Percentiles rank a stretch among this genome's conserved stretches.
phyloP scores from a whole-genome alignment of 2,888 invertebrate genomes.

The Mantis religiosa region DNA sequence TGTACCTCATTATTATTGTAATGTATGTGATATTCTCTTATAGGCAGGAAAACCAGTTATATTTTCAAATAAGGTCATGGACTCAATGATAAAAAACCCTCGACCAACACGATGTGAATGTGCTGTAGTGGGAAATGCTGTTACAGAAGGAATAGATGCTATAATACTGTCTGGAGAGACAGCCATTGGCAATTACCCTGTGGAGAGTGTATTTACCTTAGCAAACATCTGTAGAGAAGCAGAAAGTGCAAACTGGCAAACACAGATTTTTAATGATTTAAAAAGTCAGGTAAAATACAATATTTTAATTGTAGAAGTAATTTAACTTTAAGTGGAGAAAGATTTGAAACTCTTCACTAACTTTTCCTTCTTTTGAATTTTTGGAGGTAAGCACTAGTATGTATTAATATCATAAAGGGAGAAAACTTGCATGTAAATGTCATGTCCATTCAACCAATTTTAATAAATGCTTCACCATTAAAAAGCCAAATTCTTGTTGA shows the following conservation, averaged over 20 bases:
- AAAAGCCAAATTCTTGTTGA: no score
- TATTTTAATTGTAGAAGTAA: neutral
- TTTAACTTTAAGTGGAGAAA: neutral
- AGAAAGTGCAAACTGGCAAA: slow-evolving; percentile 93
- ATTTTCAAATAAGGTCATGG: slow-evolving; percentile 97
- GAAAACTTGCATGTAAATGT: no score
- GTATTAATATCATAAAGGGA: no score
- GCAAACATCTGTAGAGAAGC: slow-evolving; percentile 94
- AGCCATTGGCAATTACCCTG: slow-evolving; percentile 93
- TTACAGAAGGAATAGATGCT: slow-evolving; percentile 95
- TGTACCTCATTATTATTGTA: neutral
- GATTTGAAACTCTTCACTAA: no score
- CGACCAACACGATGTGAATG: slow-evolving; percentile 94
- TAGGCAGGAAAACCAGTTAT: slow-evolving; percentile 93
- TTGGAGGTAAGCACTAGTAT: no score
- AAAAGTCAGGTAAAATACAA: slow-evolving; percentile 46
- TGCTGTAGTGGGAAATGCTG: slow-evolving; percentile 96
- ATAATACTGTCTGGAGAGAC: slow-evolving; percentile 99
- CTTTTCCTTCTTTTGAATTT: no score
- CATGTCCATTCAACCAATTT: no score
- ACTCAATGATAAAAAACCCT: slow-evolving; percentile 98
- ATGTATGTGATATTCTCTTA: slow-evolving; percentile 20
- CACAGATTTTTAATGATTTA: slow-evolving; percentile 81
- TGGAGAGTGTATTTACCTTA: slow-evolving; percentile 86
- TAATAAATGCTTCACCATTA: no score